Percentiles rank a stretch among this genome's conserved stretches.
Conservation (phyloP, 2,797 vertebrate species). For the Liasis olivaceus region DNA sequence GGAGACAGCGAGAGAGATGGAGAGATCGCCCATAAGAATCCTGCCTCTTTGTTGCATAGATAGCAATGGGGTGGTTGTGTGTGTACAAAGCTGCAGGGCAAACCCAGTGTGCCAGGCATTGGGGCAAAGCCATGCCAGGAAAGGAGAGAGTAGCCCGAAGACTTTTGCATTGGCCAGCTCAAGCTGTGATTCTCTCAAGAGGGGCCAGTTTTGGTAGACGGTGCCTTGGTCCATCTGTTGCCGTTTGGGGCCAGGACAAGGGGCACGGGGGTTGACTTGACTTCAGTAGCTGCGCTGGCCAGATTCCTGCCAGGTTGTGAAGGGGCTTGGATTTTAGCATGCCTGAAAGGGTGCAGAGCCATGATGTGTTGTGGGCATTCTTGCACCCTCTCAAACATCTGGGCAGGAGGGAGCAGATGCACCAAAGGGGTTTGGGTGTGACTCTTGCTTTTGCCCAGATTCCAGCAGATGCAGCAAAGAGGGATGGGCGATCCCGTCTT, state of each 20-base stretch:
- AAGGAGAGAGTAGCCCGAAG: no score
- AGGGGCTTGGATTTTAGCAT: background rate
- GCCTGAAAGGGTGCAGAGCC: background rate
- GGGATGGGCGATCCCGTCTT: background rate
- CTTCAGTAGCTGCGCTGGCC: background rate
- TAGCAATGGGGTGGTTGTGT: background rate
- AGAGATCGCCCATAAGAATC: background rate
- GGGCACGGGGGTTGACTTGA: no score
- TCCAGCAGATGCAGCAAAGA: slow-evolving; percentile 9
- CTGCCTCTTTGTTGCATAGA: background rate
- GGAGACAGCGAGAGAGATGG: background rate
- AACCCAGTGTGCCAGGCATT: background rate
- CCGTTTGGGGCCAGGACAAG: no score
- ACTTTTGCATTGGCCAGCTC: no score
- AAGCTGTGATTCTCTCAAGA: no score
- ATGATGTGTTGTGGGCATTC: background rate
- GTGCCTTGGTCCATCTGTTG: no score
- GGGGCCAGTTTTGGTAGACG: background rate
- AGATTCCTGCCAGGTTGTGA: background rate
- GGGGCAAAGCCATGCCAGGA: background rate
- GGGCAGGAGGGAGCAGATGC: background rate
- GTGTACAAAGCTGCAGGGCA: accelerated
- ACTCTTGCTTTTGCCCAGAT: slow-evolving; percentile 49
- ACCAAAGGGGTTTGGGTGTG: no score
- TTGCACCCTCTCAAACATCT: background rate